These are phyloP conservation scores for Sycon ciliatum DNA, from an alignment of 37 sponge, comb jelly and placozoan species.

Conservation along the genomic window DNA sequence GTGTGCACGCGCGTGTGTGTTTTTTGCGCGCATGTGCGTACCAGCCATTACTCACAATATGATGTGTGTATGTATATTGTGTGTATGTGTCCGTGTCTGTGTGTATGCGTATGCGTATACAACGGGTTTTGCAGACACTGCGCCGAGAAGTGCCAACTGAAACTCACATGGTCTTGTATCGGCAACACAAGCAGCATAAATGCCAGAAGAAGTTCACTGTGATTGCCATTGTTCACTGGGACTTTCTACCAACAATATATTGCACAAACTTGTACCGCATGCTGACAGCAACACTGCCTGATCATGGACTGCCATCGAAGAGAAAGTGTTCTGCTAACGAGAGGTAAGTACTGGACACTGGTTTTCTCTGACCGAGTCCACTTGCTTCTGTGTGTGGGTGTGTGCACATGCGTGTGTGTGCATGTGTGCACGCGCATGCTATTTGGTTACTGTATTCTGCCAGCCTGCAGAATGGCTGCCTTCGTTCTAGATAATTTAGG, in stretches of 20 bases:
- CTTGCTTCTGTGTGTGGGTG: conserved; percentile 20
- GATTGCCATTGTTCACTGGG: conserved; percentile 62
- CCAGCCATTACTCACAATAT: not conserved
- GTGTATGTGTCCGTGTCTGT: no score
- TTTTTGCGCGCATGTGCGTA: no score
- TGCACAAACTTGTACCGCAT: conserved; percentile 37
- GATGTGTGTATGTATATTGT: not conserved
- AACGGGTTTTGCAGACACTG: no score
- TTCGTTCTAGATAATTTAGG: no score
- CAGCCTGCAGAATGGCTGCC: not conserved
- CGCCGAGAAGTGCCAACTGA: not conserved
- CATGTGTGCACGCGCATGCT: not conserved
- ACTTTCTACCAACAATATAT: conserved; percentile 33
- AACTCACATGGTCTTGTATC: conserved; percentile 44
- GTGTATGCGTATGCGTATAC: no score
- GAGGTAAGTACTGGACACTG: no score
- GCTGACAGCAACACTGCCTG: conserved; percentile 51
- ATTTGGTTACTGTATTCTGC: not conserved
- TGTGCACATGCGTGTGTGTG: not conserved
- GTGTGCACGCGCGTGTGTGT: no score
- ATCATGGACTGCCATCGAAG: conserved; percentile 55
- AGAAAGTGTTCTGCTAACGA: conserved; percentile 63
- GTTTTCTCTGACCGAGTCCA: no score
- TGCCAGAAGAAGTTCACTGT: conserved; percentile 48
- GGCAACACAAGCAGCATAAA: conserved; percentile 51